Base-by-base conservation (phyloP, 1,140 invertebrate genomes). In the Megathymus violae region DNA sequence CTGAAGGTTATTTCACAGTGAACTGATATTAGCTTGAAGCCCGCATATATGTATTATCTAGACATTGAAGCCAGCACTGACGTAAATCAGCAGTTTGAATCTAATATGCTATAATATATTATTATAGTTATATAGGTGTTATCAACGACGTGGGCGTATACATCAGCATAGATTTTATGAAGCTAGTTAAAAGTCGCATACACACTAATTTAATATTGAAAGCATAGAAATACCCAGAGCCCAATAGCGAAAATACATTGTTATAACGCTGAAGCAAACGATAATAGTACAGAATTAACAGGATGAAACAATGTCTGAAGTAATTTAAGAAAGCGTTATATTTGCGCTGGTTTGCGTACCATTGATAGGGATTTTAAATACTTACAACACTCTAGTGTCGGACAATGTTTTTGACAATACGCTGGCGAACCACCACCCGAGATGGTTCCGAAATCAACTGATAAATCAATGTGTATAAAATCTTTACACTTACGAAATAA, bases 121-220 rank as follows among this genome's bases (percentile, higher is more conserved):
- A 82, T 75, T 71, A 62, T 77, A 71, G 63, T 74, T 74, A 74
- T 67, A 61, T 80, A 85, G 69, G 78, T 85, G 83, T 83, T 82
- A 81, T 83, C 73, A 83, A 82, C 82, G 76, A 81, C 76, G 79
- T 87, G 77, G 82, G 80, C 80, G 83, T 86, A 82, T 83, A 86
- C 81, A 89, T 88, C 82, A 89, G 88, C 88, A 88, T 86, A 91
- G 81, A 85, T 73, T 78, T 88, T 89, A 89, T 85, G 76, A 91
- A 91, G 88, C 88, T 91, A 82, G 80, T 87, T 78, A 86, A 76
- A 78, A 82, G 74, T 87, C 81, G 86, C 86, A 89, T 88, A 91
- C 85, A 89, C 85, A 88, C 88, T 89, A 90, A 83, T 84, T 84
- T 83, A 88, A 91, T 91, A 91, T 88, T 78, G 85, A 88, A 91